These are phyloP conservation scores for Apostichopus californicus DNA, from an alignment of 35 echinoderm and acorn worm genomes.

Conservation along the genomic window DNA sequence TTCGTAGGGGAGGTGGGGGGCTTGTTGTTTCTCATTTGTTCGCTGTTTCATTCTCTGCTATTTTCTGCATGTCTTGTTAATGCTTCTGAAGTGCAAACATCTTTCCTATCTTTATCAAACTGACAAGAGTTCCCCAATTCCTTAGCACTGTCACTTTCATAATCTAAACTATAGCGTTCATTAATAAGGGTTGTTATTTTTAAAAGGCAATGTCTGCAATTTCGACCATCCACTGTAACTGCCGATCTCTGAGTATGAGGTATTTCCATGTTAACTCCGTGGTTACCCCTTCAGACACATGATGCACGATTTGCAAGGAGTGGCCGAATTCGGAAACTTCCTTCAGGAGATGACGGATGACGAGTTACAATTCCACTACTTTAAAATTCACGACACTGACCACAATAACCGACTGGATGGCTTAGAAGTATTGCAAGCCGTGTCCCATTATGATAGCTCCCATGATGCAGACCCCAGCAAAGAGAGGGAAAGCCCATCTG, in stretches of 20 bases:
- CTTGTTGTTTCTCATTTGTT: no score
- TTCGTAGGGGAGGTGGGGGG: no score
- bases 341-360: constrained; percentile 47
- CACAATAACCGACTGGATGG: constrained; percentile 73
- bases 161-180: no score
- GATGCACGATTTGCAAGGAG: constrained; percentile 48
- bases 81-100: no score
- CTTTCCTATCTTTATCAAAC: no score
- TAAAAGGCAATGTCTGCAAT: no score
- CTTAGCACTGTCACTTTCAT: no score
- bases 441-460: constrained; percentile 58
- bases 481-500: not conserved
- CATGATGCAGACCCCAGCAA: not conserved
- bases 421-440: constrained; percentile 62
- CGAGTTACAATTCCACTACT: constrained; percentile 68
- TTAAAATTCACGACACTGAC: constrained; percentile 71
- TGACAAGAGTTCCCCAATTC: no score
- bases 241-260: not conserved
- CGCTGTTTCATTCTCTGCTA: no score
- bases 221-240: no score
- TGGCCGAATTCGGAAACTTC: constrained; percentile 7
- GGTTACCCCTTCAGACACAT: constrained; percentile 45
- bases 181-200: no score
- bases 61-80: no score
- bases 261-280: constrained; percentile 22